Percentiles rank a stretch among this genome's conserved stretches.
Conservation (phyloP, 1,140 invertebrate genomes). For the Drosophila orosa region DNA sequence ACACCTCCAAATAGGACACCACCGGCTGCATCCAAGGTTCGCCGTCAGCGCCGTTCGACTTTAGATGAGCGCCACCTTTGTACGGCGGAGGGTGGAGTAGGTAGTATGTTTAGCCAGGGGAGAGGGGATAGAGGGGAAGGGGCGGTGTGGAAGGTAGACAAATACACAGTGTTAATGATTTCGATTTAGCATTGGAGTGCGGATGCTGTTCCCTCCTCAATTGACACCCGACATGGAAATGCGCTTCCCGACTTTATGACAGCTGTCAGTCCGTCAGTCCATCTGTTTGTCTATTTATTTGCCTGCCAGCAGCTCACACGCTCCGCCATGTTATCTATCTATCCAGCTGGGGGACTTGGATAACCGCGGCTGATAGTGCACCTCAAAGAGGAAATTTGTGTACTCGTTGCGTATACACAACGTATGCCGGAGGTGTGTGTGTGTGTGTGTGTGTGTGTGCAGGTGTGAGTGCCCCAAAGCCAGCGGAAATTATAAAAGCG, state of each 20-base stretch:
- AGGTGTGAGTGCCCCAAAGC: constrained; percentile 1
- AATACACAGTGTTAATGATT: constrained; percentile 74
- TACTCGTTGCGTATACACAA: constrained; percentile 37
- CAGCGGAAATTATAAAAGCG: constrained; percentile 38
- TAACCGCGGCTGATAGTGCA: constrained; percentile 38
- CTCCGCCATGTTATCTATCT: constrained; percentile 14
- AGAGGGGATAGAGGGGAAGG: not conserved
- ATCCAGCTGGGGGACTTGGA: not conserved
- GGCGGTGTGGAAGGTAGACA: constrained; percentile 47
- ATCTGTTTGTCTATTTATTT: constrained; percentile 26
- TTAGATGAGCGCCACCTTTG: constrained; percentile 58
- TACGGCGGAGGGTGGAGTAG: constrained; percentile 2
- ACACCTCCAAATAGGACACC: constrained; percentile 82
- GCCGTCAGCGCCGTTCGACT: constrained; percentile 56
- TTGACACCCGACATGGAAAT: constrained; percentile 67
- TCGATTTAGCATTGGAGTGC: constrained; percentile 48
- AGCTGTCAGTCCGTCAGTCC: constrained; percentile 45
- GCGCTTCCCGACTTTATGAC: constrained; percentile 65
- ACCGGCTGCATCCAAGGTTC: constrained; percentile 82
- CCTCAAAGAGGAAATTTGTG: constrained; percentile 31
- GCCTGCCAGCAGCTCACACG: constrained; percentile 13
- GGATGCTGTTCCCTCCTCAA: constrained; percentile 9
- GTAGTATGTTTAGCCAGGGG: constrained; percentile 4
- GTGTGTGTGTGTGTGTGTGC: not conserved
- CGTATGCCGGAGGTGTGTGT: not conserved